A percentile compares a stretch with the other conserved stretches of the same genome.
Evolutionary conservation across 1,140 invertebrate genomes (phyloP).

Genomic region (Conus ventricosus): DNA sequence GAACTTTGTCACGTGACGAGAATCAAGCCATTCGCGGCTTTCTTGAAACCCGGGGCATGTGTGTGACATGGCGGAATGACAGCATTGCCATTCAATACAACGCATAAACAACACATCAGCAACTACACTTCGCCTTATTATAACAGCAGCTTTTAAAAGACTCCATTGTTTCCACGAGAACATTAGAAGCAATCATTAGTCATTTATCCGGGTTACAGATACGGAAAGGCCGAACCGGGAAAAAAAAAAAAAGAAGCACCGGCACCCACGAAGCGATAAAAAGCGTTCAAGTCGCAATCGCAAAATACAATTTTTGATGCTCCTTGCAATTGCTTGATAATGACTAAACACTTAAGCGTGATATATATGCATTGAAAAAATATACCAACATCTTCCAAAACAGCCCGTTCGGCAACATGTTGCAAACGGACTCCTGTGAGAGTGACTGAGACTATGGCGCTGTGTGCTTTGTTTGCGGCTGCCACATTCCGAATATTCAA

Average conservation of each 20-base stretch:
- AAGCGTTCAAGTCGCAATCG: no score
- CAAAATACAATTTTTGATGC: no score
- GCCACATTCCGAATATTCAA: slow-evolving; percentile 5
- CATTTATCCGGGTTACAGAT: no score
- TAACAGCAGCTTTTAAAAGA: not conserved
- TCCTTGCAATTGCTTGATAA: no score
- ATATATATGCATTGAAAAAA: no score
- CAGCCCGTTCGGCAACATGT: not conserved
- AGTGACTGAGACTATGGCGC: not conserved
- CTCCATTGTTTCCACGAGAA: not conserved
- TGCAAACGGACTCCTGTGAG: not conserved
- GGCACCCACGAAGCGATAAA: no score
- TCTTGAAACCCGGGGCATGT: slow-evolving; percentile 38
- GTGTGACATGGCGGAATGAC: not conserved
- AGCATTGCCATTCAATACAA: not conserved
- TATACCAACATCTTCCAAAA: no score
- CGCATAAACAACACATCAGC: not conserved
- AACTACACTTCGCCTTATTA: not conserved
- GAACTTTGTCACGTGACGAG: slow-evolving; percentile 39
- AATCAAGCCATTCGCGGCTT: slow-evolving; percentile 43
- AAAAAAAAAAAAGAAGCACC: no score
- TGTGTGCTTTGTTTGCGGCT: not conserved
- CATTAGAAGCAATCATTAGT: no score
- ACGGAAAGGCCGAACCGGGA: no score
- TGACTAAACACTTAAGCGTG: no score